Conservation (phyloP, 2,113 vertebrate species). For the Cyanoderma ruficeps region DNA sequence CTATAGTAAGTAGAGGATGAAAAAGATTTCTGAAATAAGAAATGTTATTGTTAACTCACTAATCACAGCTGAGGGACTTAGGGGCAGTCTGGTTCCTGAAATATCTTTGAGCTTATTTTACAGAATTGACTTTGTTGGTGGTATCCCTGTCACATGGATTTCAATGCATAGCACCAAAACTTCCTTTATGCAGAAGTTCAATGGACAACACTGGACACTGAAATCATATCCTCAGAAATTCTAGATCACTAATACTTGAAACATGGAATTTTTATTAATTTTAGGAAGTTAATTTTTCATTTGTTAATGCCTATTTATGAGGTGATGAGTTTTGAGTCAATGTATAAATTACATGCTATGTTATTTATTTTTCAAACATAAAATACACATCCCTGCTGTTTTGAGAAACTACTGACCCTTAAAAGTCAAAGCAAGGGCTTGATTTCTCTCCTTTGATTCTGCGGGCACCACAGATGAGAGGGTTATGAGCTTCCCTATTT, state of each 20-base stretch:
- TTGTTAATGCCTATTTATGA: neutral
- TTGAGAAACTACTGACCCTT: constrained; percentile 9
- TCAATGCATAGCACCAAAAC: constrained; percentile 6
- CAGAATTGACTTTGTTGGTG: constrained; percentile 28
- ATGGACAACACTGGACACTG: neutral
- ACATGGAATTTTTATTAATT: neutral
- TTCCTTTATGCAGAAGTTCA: constrained; percentile 10
- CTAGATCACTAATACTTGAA: neutral
- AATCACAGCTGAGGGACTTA: constrained; percentile 40
- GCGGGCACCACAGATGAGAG: neutral
- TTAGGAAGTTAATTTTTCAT: constrained; percentile 22
- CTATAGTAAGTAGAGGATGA: constrained; percentile 23
- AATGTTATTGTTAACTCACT: constrained; percentile 59
- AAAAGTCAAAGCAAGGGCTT: neutral
- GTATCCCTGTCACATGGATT: constrained; percentile 30
- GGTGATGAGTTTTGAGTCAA: neutral
- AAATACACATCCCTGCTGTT: neutral
- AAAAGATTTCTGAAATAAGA: constrained; percentile 53
- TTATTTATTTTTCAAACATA: constrained; percentile 47
- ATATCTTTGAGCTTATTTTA: constrained; percentile 39
- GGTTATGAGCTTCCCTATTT: neutral
- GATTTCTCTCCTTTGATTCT: neutral
- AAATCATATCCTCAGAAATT: constrained; percentile 23
- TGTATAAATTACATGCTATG: rapidly evolving
- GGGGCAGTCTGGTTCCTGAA: constrained; percentile 26